Evolutionary conservation across 92 coral and sea anemone species (phyloP), one percentile per base, ranked within the genome.

Genomic region (Siderastrea radians): DNA sequence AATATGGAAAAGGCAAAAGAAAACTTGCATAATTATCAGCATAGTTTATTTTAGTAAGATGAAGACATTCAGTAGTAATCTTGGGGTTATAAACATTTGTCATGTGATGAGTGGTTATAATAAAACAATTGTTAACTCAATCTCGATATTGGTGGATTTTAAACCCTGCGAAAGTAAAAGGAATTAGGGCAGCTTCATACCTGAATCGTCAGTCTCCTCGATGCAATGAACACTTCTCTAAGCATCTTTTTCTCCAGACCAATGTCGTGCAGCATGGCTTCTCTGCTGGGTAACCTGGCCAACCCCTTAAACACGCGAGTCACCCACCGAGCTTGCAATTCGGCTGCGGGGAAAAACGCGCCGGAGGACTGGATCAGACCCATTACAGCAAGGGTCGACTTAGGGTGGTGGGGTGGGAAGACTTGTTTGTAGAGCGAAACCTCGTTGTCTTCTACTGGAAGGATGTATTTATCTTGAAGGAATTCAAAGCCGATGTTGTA

Each of bases 321-420:
- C 64, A 78, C 98, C 94, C 94, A 91, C 70, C 96, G 96, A 16
- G 95, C 94, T 87, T 96, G 98, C 82, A 95, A 63, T 91, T 96
- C 99, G 8, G 92, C 90, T 50, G 93, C 80, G 47, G 99, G 90
- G 55, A 91, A 91, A 91, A 93, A 88, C 47, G 95, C 87, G 49
- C 98, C 98, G 15, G 96, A 91, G 74, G 94, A 87, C 91, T 95
- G 98, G 54, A 88, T 19, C 61, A 88, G 96, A 73, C 99, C 98
- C 19, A 94, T 81, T 17, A 94, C 49, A 1, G 91, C 94, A 45
- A 94, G 83, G 26, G 98, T 92, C 12, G 95, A 89, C 80, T 86
- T 87, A 7, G 77, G 73, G 70, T 81, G 94, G 78, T 94, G 86
- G 57, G 95, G 94, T 47, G 98, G 95, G 82, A 90, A 94, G 49